Percentiles rank a stretch among this genome's conserved stretches.
phyloP scores from a whole-genome alignment of 2,113 vertebrate genomes.

The Platanista minor region DNA sequence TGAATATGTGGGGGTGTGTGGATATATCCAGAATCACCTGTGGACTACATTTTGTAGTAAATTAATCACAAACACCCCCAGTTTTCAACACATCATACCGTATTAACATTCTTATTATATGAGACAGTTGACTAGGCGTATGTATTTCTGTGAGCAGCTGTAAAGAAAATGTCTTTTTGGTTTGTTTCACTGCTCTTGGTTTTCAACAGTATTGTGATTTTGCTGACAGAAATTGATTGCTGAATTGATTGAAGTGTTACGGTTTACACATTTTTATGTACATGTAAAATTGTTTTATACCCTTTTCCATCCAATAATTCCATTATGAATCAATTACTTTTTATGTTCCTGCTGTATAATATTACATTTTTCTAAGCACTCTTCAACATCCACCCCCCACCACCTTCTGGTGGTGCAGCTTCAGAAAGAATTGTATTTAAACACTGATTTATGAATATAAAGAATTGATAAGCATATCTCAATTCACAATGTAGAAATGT shows the following conservation, averaged over 20 bases:
- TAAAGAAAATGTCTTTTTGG: neutral
- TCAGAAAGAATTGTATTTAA: neutral
- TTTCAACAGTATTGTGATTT: neutral
- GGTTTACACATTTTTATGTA: neutral
- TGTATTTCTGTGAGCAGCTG: neutral
- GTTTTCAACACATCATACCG: neutral
- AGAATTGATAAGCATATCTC: neutral
- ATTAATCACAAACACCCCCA: neutral
- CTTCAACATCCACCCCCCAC: neutral
- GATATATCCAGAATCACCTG: neutral
- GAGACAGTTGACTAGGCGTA: neutral
- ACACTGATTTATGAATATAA: neutral
- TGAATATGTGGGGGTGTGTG: neutral
- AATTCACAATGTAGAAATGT: neutral
- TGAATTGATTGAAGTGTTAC: neutral
- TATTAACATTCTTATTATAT: neutral
- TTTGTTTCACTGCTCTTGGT: neutral
- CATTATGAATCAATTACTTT: neutral
- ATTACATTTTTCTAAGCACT: neutral
- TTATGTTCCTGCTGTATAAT: neutral
- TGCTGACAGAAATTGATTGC: neutral
- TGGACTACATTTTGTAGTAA: neutral
- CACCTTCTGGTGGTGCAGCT: neutral
- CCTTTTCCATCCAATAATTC: neutral
- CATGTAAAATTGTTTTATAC: neutral